Conservation (phyloP, 2,797 vertebrate species). For the Coracias cyanogaster region DNA sequence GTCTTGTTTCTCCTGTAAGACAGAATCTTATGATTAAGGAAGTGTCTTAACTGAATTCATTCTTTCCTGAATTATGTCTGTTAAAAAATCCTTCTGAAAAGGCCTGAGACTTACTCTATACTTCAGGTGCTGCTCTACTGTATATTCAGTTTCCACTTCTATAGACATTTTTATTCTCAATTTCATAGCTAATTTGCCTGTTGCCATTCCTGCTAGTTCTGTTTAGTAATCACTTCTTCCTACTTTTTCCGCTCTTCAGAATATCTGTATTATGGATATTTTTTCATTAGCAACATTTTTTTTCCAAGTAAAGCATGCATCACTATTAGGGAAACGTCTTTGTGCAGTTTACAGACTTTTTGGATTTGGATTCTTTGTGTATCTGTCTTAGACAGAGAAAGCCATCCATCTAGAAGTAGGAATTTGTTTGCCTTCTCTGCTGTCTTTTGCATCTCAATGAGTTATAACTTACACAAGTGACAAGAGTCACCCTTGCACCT, state of each 20-base stretch:
- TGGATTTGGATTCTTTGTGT: not conserved
- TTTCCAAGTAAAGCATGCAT: not conserved
- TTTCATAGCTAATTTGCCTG: not conserved
- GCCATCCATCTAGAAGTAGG: not conserved
- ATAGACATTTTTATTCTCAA: not conserved
- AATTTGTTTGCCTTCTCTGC: not conserved
- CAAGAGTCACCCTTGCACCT: not conserved
- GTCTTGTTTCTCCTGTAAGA: constrained; percentile 43
- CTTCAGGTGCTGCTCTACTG: not conserved
- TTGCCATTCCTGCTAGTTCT: not conserved
- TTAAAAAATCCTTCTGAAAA: constrained; percentile 22
- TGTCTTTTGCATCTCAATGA: not conserved
- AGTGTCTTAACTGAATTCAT: constrained; percentile 47
- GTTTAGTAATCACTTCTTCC: not conserved
- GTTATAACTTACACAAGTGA: not conserved
- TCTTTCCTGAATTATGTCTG: constrained; percentile 39
- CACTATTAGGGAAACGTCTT: not conserved
- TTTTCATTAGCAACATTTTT: not conserved
- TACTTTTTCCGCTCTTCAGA: not conserved
- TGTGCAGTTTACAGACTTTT: not conserved
- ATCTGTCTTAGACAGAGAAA: not conserved
- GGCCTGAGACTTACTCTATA: not conserved
- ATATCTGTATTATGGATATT: not conserved
- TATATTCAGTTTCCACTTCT: not conserved
- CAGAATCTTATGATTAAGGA: constrained; percentile 64